A percentile compares a stretch with the other conserved stretches of the same genome.
Evolutionary conservation across 2,797 vertebrate genomes (phyloP).

Genomic region (Crax fasciolata): DNA sequence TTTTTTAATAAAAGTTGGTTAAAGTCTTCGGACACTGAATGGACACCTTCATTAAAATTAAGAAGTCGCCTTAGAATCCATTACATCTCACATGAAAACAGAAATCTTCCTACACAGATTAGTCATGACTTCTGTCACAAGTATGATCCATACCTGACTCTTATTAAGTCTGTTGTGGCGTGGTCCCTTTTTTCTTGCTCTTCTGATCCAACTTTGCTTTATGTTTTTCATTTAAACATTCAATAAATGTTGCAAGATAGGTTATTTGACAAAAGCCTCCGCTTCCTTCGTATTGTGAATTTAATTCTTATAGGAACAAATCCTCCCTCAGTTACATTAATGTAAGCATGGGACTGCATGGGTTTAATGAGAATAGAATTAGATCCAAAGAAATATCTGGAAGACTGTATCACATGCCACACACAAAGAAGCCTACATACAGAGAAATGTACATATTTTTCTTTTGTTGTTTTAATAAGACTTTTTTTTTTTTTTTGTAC

Average conservation of each 20-base stretch:
- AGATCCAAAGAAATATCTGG: conserved; percentile 62
- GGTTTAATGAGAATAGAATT: conserved; percentile 55
- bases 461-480: not conserved
- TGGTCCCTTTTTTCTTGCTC: not conserved
- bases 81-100: not conserved
- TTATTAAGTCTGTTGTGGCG: not conserved
- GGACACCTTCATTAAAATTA: not conserved
- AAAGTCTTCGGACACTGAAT: not conserved
- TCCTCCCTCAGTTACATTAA: not conserved
- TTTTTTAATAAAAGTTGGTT: not conserved
- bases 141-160: not conserved
- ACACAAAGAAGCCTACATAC: conserved; percentile 14
- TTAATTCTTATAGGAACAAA: conserved; percentile 52
- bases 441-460: not conserved
- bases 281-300: conserved; percentile 32
- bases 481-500: not conserved
- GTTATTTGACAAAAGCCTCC: conserved; percentile 18
- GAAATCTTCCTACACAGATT: not conserved
- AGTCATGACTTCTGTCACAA: not conserved
- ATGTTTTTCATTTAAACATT: not conserved
- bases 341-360: not conserved
- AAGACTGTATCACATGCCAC: conserved; percentile 41
- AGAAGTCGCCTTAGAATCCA: not conserved
- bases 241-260: not conserved
- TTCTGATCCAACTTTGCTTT: not conserved